A percentile compares a stretch with the other conserved stretches of the same genome.
These are phyloP conservation scores for Spilogale gracilis DNA, from an alignment of 2,113 vertebrate species.

Conservation along the genomic window DNA sequence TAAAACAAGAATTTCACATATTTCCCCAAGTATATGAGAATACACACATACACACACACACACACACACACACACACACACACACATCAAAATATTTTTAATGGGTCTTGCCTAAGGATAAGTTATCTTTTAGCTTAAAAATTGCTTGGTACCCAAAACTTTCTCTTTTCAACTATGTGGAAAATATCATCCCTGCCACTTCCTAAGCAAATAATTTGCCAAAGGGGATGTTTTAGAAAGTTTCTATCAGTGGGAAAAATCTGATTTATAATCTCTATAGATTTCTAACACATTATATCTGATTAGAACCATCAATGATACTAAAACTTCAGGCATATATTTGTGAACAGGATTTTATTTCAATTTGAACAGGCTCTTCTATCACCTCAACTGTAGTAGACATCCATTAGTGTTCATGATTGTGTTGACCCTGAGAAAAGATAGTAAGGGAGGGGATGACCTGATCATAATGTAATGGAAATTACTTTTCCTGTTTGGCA, in stretches of 20 bases:
- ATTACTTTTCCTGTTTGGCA: conserved; percentile 62
- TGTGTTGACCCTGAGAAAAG: conserved; percentile 23
- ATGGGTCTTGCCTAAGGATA: not conserved
- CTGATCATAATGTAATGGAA: conserved; percentile 61
- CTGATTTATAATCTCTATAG: conserved; percentile 72
- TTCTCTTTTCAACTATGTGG: conserved; percentile 75
- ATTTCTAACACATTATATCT: conserved; percentile 68
- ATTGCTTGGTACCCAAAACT: not conserved
- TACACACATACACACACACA: not conserved
- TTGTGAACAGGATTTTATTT: conserved; percentile 69
- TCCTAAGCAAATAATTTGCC: conserved; percentile 80
- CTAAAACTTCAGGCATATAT: conserved; percentile 42
- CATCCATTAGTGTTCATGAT: conserved; percentile 1
- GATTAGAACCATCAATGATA: conserved; percentile 56
- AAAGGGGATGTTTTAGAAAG: conserved; percentile 79
- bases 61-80: not conserved
- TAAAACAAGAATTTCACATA: not conserved
- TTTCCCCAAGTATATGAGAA: not conserved
- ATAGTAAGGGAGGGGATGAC: conserved; percentile 16
- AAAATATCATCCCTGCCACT: conserved; percentile 66
- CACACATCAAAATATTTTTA: conserved; percentile 42
- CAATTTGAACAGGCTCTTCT: conserved; percentile 16
- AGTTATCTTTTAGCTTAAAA: conserved; percentile 75
- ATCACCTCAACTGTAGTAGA: not conserved
- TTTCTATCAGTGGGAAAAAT: conserved; percentile 51